Base-by-base conservation (phyloP, 2,797 vertebrate genomes). In the Tragelaphus oryx region DNA sequence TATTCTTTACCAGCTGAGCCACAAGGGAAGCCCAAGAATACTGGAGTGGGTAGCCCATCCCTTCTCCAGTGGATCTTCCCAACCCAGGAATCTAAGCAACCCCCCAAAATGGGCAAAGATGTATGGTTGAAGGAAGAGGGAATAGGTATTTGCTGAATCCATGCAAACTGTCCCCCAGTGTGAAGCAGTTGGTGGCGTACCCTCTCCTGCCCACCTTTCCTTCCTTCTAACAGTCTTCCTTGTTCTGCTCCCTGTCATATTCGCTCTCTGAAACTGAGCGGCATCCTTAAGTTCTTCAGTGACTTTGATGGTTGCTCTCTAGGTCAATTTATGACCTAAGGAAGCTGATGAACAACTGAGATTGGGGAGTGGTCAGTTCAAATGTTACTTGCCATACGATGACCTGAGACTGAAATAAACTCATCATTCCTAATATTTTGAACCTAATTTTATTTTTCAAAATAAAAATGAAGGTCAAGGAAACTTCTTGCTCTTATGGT, bases 381-480 rank as follows among this genome's bases (percentile, higher is more conserved):
- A 55, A 62, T 55, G 16, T 59, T 83, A 46, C 37, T 91, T 91
- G 41, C 24, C 10, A 6, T 83, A 50, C 24, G 7, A 6, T 83
- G 82, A 83, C 33, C 17, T 24, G 14, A 78, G 65, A 83, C 37
- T 50, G 78, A 91, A 30, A 83, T 46, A 78, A 33, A 91, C 30
- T 37, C 10, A 68, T 59, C 6, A 26, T 62, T 86, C 33, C 22
- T 78, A 37, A 33, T 20, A 93, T 78, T 87, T 52, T 87, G n/a
- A 59, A 18, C 28, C 50, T 68, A 14, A 46, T 59, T 80, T 14
- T 81, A 75, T 91, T 91, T 76, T 87, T 50, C 57, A 87, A 82
- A 91, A 87, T 82, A 71, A 91, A 91, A 93, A 87, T 68, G 26
- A 48, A 57, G 52, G 18, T 55, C 50, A 93, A 93, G 48, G 68